Percentiles rank a stretch among this genome's conserved stretches.
phyloP scores from a whole-genome alignment of 2,113 vertebrate species.

The Prochilodus magdalenae region DNA sequence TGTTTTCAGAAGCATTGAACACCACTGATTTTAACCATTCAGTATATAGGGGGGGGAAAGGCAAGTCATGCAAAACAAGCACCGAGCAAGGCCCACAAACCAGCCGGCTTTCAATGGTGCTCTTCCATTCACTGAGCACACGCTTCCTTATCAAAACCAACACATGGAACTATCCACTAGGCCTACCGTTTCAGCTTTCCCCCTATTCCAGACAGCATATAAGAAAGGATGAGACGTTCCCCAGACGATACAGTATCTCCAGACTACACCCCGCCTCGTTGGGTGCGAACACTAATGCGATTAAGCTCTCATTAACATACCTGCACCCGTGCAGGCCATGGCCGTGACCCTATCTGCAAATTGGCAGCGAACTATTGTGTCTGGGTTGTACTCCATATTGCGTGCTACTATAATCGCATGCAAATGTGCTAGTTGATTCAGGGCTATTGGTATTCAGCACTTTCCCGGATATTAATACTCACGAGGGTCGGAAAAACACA shows the following conservation, averaged over 20 bases:
- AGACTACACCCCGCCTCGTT: conserved; percentile 10
- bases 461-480: conserved; percentile 2
- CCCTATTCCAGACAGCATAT: not conserved
- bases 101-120: conserved; percentile 2
- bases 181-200: not conserved
- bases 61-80: not conserved
- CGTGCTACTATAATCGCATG: conserved; percentile 16
- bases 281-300: conserved; percentile 27
- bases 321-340: not conserved
- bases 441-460: not conserved
- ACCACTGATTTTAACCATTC: not conserved
- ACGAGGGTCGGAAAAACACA: not conserved
- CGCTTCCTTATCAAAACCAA: conserved; percentile 14
- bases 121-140: conserved; percentile 5
- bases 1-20: not conserved
- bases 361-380: not conserved
- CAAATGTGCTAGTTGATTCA: conserved; percentile 10
- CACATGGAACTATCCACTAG: conserved; percentile 19
- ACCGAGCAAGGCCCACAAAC: not conserved
- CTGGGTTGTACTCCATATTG: not conserved
- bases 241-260: conserved; percentile 24
- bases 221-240: conserved; percentile 12
- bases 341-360: not conserved
- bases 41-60: not conserved
- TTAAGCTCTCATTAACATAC: conserved; percentile 8